Conservation (phyloP, 1,140 invertebrate species). For the Cataglyphis hispanica region DNA sequence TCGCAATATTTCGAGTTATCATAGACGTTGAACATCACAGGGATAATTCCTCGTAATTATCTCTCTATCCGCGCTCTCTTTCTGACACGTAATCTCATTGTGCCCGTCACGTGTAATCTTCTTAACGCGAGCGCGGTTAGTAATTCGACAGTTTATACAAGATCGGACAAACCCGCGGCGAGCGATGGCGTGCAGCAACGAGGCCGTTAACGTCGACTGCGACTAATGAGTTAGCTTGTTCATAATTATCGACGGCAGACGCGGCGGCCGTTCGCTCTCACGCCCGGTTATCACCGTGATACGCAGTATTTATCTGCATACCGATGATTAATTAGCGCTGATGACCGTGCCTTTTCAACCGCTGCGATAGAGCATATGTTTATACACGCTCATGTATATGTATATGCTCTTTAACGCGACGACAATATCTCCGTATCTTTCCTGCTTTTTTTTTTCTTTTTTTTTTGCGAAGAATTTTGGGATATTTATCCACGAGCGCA, state of each 20-base stretch:
- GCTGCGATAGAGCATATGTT: neutral
- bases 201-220: conserved; percentile 70
- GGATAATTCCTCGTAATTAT: conserved; percentile 31
- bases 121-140: conserved; percentile 49
- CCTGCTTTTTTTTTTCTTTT: too few relatives aligned
- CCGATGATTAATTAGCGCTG: conserved; percentile 69
- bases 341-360: conserved; percentile 60
- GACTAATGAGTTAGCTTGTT: conserved; percentile 74
- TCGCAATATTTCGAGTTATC: conserved; percentile 39
- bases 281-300: conserved; percentile 62
- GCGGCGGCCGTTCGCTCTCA: conserved; percentile 29
- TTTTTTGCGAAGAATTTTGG: neutral
- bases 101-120: conserved; percentile 38
- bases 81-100: conserved; percentile 33
- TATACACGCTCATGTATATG: neutral
- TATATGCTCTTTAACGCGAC: neutral
- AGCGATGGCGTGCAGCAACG: conserved; percentile 25
- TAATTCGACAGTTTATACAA: conserved; percentile 52
- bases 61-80: neutral
- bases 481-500: neutral
- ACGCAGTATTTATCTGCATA: conserved; percentile 67
- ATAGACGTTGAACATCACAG: conserved; percentile 21
- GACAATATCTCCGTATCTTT: neutral
- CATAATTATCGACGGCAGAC: conserved; percentile 71
- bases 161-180: conserved; percentile 5